Evolutionary conservation across 2,113 vertebrate species (phyloP), one percentile per base, ranked within the genome.

Genomic region (Anguilla japonica): DNA sequence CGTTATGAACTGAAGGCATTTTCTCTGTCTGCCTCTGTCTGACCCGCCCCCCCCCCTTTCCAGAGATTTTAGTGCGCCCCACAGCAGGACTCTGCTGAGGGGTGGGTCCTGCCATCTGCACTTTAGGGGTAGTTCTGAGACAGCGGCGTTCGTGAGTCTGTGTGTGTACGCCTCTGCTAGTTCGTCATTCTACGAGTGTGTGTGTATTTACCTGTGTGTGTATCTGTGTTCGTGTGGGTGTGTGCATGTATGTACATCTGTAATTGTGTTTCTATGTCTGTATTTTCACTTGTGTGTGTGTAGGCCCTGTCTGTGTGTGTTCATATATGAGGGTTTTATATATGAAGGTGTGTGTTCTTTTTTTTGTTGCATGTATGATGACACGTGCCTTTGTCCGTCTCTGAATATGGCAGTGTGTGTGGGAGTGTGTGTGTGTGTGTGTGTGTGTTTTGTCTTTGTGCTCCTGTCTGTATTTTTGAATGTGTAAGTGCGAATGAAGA

Each of bases 61-160:
- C 88, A 85, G 87, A 88, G 87, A 91, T 90, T 92, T 93, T 92
- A 94, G 91, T 92, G 89, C 84, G 75, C 86, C 86, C 88, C 92
- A 91, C 93, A 89, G 93, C 94, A 95, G 94, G 94, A 93, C 94
- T 92, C 92, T 90, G 90, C 92, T 90, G 90, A 53, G 92, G 94
- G 95, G 95, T 87, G 89, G 93, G 90, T 82, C 78, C 67, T 67
- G 88, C 95, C 95, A 96, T 95, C 95, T 96, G 94, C 84, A 94
- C 93, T 87, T 91, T 91, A 91, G 89, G 91, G 89, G 91, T 93
- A 90, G 91, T 26, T 41, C 7, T 67, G 20, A 34, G 34, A 16
- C 81, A 14, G 81, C 57, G 81, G 81, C 16, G 4, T 75, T 7
- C 15, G 11, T 67, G 60, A 26, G 50, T 60, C 41, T 34, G 63